These are phyloP conservation scores for Pempheris klunzingeri DNA, from an alignment of 2,797 vertebrate genomes.

Conservation along the genomic window DNA sequence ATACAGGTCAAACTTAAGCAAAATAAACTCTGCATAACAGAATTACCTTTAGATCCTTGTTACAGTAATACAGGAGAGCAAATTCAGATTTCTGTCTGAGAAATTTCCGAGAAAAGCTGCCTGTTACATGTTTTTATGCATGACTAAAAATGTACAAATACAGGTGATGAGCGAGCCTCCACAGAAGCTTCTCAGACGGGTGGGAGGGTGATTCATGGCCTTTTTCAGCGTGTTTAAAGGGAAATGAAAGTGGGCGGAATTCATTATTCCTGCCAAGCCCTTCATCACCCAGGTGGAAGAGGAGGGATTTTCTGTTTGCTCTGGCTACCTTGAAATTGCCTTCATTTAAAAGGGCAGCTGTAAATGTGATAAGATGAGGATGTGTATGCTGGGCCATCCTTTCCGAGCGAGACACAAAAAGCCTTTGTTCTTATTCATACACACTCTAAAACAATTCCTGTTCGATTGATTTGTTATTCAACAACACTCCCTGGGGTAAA, in stretches of 20 bases:
- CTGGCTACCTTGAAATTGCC: not conserved
- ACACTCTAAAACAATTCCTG: not conserved
- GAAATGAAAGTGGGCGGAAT: conserved; percentile 5
- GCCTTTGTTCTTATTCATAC: not conserved
- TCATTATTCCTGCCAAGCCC: not conserved
- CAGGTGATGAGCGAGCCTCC: not conserved
- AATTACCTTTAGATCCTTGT: not conserved
- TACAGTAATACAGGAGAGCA: not conserved
- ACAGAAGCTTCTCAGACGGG: conserved; percentile 1
- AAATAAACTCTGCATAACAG: not conserved
- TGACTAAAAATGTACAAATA: conserved; percentile 13
- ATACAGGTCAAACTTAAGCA: conserved; percentile 3
- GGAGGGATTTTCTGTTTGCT: not conserved
- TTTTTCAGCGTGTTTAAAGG: conserved; percentile 10
- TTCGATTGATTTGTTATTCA: not conserved
- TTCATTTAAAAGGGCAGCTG: conserved; percentile 5
- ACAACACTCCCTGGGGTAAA: not conserved
- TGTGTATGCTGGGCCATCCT: conserved; percentile 20
- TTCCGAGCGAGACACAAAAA: conserved; percentile 19
- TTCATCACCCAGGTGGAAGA: not conserved
- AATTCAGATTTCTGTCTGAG: not conserved
- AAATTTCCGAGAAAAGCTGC: conserved; percentile 4
- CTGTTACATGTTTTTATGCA: not conserved
- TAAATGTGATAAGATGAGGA: conserved; percentile 11
- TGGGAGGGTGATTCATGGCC: conserved; percentile 22